Percentiles rank a stretch among this genome's conserved stretches.
Evolutionary conservation across 2,888 invertebrate species (phyloP).

Genomic region (Leptura quadrifasciata): DNA sequence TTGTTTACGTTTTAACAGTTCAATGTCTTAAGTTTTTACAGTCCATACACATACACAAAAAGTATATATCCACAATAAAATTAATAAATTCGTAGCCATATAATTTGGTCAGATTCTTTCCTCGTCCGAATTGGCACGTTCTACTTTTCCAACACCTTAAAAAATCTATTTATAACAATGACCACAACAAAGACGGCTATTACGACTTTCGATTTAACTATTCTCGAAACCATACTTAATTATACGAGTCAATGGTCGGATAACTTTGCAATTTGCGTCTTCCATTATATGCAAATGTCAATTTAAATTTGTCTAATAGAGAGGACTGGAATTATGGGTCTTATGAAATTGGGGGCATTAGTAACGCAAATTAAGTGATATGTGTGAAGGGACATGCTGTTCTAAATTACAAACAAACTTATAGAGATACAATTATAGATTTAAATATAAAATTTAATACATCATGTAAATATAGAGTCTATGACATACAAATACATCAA

Average conservation of each 20-base stretch:
- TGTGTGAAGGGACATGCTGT: neutral
- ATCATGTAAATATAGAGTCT: too few relatives aligned
- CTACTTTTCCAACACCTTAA: neutral
- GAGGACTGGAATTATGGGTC: slow-evolving; percentile 1
- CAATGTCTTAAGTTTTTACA: neutral
- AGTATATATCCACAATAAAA: neutral
- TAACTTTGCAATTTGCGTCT: slow-evolving; percentile 33
- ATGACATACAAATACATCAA: too few relatives aligned
- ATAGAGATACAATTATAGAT: too few relatives aligned
- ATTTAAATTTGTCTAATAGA: slow-evolving; percentile 29
- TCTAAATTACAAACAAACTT: too few relatives aligned
- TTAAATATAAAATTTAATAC: too few relatives aligned
- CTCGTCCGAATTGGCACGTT: neutral
- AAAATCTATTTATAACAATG: slow-evolving; percentile 22
- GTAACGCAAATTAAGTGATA: neutral
- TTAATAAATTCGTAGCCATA: neutral
- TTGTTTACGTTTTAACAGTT: neutral
- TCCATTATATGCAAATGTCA: slow-evolving; percentile 39
- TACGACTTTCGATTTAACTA: slow-evolving; percentile 20
- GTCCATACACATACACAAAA: neutral
- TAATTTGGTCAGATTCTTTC: neutral
- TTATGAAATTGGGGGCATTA: slow-evolving; percentile 27
- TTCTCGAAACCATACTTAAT: slow-evolving; percentile 21
- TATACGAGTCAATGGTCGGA: slow-evolving; percentile 28
- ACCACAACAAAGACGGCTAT: slow-evolving; percentile 14